These are phyloP conservation scores for Echinarachnius parma DNA, from an alignment of 53 echinoderm and acorn worm genomes.

Conservation along the genomic window DNA sequence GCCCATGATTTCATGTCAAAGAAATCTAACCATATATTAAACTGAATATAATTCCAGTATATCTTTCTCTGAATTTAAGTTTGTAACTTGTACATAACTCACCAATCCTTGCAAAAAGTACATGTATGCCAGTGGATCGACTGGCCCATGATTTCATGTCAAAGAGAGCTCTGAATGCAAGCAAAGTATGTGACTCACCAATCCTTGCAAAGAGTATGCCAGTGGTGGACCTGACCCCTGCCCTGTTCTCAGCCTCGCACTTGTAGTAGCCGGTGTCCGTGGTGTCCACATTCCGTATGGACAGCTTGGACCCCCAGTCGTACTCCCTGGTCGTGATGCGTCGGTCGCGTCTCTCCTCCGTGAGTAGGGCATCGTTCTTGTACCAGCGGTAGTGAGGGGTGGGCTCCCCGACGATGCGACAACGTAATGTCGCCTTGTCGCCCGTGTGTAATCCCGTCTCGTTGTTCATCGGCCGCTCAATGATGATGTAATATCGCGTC, in stretches of 20 bases:
- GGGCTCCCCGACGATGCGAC: constrained; percentile 81
- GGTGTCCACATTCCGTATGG: constrained; percentile 74
- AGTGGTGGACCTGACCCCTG: constrained; percentile 59
- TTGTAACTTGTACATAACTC: too few species aligned
- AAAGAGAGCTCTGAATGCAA: not conserved
- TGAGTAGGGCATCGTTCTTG: constrained; percentile 79
- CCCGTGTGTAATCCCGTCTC: constrained; percentile 67
- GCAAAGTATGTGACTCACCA: constrained; percentile 36
- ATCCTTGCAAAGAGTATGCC: constrained; percentile 76
- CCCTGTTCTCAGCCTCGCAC: constrained; percentile 71
- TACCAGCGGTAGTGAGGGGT: constrained; percentile 80
- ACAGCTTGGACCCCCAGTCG: constrained; percentile 91
- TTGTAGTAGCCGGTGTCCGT: constrained; percentile 86
- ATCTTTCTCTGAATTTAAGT: too few species aligned
- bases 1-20: too few species aligned
- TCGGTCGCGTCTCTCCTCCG: constrained; percentile 55
- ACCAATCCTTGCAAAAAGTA: too few species aligned
- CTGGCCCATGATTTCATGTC: too few species aligned
- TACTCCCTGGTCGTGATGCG: constrained; percentile 61
- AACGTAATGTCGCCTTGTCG: constrained; percentile 77
- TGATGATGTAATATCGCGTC: constrained; percentile 67
- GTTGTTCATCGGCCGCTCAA: constrained; percentile 80
- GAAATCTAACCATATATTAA: too few species aligned
- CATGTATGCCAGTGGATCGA: not conserved
- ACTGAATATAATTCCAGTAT: too few species aligned